A percentile compares a stretch with the other conserved stretches of the same genome.
Evolutionary conservation across 1,140 invertebrate species (phyloP).

Genomic region (Plodia interpunctella): DNA sequence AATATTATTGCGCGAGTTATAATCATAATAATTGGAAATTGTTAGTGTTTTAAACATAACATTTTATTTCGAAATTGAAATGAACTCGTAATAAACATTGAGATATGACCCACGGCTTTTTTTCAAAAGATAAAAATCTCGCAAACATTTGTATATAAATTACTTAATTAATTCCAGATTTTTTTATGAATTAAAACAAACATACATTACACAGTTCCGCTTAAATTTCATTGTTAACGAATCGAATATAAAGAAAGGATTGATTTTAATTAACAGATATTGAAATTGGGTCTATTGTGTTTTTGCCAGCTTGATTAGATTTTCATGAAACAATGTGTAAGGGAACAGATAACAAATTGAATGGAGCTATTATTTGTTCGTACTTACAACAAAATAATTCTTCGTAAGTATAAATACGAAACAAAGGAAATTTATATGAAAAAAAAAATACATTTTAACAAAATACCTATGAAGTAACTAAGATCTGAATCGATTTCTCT

Average conservation of each 20-base stretch:
- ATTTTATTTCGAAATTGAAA: too few relatives aligned
- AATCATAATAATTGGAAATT: too few relatives aligned
- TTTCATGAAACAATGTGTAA: slow-evolving; percentile 56
- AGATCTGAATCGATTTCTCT: too few relatives aligned
- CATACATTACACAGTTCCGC: background rate
- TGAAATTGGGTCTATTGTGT: slow-evolving; percentile 46
- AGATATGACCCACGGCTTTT: too few relatives aligned
- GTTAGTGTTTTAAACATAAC: too few relatives aligned
- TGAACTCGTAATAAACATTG: too few relatives aligned
- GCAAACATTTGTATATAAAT: background rate
- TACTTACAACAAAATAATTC: slow-evolving; percentile 33
- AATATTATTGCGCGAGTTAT: too few relatives aligned
- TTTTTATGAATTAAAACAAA: too few relatives aligned
- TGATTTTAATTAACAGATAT: slow-evolving; percentile 67
- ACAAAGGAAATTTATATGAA: background rate
- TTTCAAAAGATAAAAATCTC: background rate
- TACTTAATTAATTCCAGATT: too few relatives aligned
- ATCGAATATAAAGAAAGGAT: slow-evolving; percentile 41
- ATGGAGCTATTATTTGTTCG: slow-evolving; percentile 44
- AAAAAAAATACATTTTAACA: background rate
- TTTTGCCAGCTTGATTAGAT: slow-evolving; percentile 53
- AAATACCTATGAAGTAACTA: too few relatives aligned
- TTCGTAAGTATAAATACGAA: slow-evolving; percentile 12
- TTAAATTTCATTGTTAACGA: slow-evolving; percentile 27
- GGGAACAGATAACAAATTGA: slow-evolving; percentile 52